Base-by-base conservation (phyloP, 1,140 invertebrate genomes). In the Dinothrombium tinctorium region DNA sequence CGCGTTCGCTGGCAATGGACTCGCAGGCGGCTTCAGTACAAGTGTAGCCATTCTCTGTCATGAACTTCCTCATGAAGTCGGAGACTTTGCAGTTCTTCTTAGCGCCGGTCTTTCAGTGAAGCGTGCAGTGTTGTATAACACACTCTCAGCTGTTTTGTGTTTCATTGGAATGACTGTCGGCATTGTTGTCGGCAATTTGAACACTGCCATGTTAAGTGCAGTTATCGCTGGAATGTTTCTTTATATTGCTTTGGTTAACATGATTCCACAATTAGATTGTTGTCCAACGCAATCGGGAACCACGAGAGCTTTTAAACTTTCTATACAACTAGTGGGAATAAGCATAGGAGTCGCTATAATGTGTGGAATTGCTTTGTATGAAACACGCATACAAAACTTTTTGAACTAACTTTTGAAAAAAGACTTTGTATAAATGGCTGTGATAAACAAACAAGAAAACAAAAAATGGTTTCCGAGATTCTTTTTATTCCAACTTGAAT, bases 31-130 rank as follows among this genome's bases (percentile, higher is more conserved):
- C 23, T 74, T 89, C 52, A 84, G 81, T 21, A 92, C 84, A 1
- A 72, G 82, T 4, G 72, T 90, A 35, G 86, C 86, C n/a, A 81
- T 92, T 0, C 73, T 92, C 45, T 90, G 83, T 57, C 86, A 92
- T 54, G 86, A 92, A 61, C 61, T 92, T 42, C 86, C 86, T 32
- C 86, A 92, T 54, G 84, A 92, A 66, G 61, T 92, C 37, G 86
- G 80, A 33, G 84, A 90, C 59, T 92, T 92, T 67, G 83, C 84
- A n/a, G 78, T 92, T 35, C 60, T 92, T 11, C 63, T 92, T 25
- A 80, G 83, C 59, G 76, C 82, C 6, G 84, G 84, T 33, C 87
- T 92, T 81, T 75, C 72, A 9, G 71, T 75, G 5, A 76, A 73
- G 52, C 73, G 81, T 46, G 84, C 82, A 7, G 48, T 51, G 60